Base-by-base conservation (phyloP, 2,888 invertebrate genomes). In the Tachystola acroxantha region DNA sequence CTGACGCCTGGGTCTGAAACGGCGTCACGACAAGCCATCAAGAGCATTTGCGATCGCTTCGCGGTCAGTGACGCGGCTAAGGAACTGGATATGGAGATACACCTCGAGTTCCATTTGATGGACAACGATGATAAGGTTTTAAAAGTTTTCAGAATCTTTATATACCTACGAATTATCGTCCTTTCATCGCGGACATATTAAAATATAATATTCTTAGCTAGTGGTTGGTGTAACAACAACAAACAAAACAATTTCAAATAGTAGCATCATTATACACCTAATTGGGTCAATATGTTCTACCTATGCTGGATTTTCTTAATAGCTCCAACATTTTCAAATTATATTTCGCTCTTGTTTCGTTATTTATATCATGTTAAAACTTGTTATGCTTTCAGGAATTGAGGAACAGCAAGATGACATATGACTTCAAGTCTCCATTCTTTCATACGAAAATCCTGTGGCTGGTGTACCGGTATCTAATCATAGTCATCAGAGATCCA, bases 401-500 rank as follows among this genome's bases (percentile, higher is more conserved):
- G 7, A 16, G 20, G 20, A 7, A 32, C 6, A 20, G 9, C 9
- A n/a, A n/a, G n/a, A n/a, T n/a, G n/a, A n/a, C n/a, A n/a, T n/a
- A 24, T 7, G 69, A 68, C 27, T 48, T 88, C 61, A 88, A 91
- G 50, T 79, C 90, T 32, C 90, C 93, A 0, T 84, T 89, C 32
- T 95, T 93, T 89, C 88, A 90, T 57, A 89, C 89, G 1, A 94
- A 94, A 69, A 88, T 97, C 10, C 87, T 88, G 45, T 94, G 93
- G 88, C 80, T 98, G 26, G 90, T 93, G 36, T 91, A 93, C 67
- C 86, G 98, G 48, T 91, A 93, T 46, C 77, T 94, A 33, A 58
- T 94, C 32, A 91, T 94, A 51, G 89, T 94, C 13, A 52, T 94
- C 20, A 82, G 97, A 40, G 95, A 97, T 76, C 96, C 96, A 0